Percentiles rank a stretch among this genome's conserved stretches.
These are phyloP conservation scores for Paralvinella palmiformis DNA, from an alignment of 1,140 invertebrate genomes.

Conservation along the genomic window DNA sequence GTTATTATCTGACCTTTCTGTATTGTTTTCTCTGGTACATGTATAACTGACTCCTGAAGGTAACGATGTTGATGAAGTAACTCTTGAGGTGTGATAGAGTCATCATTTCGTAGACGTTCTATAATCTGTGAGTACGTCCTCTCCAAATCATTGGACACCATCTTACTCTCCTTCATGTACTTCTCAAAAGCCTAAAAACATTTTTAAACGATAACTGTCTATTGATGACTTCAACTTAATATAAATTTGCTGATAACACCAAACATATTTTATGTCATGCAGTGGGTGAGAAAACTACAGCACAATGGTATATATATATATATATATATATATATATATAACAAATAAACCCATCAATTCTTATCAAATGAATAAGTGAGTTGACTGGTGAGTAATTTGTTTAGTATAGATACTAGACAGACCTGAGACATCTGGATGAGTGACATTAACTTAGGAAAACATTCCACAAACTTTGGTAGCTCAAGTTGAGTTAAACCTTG, in stretches of 20 bases:
- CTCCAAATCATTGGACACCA: slow-evolving; percentile 36
- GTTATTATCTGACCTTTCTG: slow-evolving; percentile 27
- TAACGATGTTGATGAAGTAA: slow-evolving; percentile 32
- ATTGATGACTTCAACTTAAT: neutral
- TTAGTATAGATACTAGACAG: too few species aligned
- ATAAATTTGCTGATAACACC: neutral
- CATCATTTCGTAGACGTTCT: slow-evolving; percentile 23
- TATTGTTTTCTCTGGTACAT: slow-evolving; percentile 31
- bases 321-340: too few species aligned
- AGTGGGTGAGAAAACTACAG: too few species aligned
- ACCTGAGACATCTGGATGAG: too few species aligned
- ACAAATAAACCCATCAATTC: too few species aligned
- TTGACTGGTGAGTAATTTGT: too few species aligned
- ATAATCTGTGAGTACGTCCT: slow-evolving; percentile 32
- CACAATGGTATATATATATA: too few species aligned
- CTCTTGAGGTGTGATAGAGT: slow-evolving; percentile 35
- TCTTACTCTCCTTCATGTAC: slow-evolving; percentile 37
- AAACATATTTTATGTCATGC: slow-evolving; percentile 14
- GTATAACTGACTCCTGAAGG: slow-evolving; percentile 35
- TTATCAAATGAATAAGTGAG: too few species aligned
- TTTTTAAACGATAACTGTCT: neutral
- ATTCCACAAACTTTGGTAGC: too few species aligned
- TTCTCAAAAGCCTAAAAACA: slow-evolving; percentile 37
- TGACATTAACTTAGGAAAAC: too few species aligned
- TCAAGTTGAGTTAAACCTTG: too few species aligned